Percentiles rank a stretch among this genome's conserved stretches.
Evolutionary conservation across 2,113 vertebrate genomes (phyloP).

Genomic region (Chamaetylas fuelleborni): DNA sequence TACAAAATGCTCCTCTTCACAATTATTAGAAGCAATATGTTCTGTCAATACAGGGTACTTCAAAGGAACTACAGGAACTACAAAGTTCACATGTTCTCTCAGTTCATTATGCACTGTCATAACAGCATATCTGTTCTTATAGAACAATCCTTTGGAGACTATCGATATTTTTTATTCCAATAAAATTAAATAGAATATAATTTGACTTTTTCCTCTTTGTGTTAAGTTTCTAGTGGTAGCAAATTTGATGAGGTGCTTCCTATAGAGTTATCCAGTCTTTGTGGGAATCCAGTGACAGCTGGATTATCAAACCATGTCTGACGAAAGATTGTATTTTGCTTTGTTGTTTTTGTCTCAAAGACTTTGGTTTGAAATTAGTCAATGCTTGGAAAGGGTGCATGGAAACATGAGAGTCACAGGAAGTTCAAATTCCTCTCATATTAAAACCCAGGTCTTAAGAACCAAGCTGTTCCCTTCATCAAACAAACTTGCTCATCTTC

Average conservation of each 20-base stretch:
- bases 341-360: background rate
- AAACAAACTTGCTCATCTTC: background rate
- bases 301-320: background rate
- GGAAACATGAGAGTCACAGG: background rate
- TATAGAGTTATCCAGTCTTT: background rate
- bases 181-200: background rate
- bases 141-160: background rate
- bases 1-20: background rate
- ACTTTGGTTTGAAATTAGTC: background rate
- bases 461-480: background rate
- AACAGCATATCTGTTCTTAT: background rate
- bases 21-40: background rate
- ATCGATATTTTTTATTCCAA: background rate
- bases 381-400: background rate
- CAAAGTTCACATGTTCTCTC: background rate
- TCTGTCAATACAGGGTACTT: background rate
- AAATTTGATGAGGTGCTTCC: background rate
- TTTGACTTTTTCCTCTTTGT: background rate
- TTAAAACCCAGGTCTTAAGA: background rate
- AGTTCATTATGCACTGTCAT: background rate
- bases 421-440: background rate
- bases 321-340: background rate
- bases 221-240: background rate
- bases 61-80: too few relatives aligned
- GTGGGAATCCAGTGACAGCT: background rate